Percentiles rank a stretch among this genome's conserved stretches.
These are phyloP conservation scores for Cheumatopsyche charites DNA, from an alignment of 1,140 invertebrate species.

Conservation along the genomic window DNA sequence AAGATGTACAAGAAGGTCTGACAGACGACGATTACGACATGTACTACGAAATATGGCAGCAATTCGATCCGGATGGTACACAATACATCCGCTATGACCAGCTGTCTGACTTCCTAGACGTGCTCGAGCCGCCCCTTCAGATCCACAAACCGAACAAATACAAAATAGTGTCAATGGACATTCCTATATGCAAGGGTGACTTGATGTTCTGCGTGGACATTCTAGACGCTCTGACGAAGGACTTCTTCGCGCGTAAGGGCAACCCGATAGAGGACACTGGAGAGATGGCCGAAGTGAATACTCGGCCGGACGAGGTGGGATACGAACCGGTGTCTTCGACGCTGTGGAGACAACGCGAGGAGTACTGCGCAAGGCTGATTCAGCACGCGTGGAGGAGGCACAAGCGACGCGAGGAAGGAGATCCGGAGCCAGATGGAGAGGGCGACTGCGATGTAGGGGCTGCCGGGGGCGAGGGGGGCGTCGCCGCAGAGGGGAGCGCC, in stretches of 20 bases:
- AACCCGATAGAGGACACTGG: slow-evolving; percentile 90
- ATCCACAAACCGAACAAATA: slow-evolving; percentile 99
- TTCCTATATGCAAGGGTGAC: slow-evolving; percentile 96
- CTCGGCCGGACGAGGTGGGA: slow-evolving; percentile 79
- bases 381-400: slow-evolving; percentile 93
- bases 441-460: slow-evolving; percentile 50
- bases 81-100: slow-evolving; percentile 95
- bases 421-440: slow-evolving; percentile 59
- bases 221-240: slow-evolving; percentile 91
- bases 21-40: slow-evolving; percentile 99
- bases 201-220: slow-evolving; percentile 98
- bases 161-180: slow-evolving; percentile 98
- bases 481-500: slow-evolving; percentile 78
- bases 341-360: slow-evolving; percentile 91
- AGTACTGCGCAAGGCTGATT: slow-evolving; percentile 93
- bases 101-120: slow-evolving; percentile 93
- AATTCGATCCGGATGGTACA: slow-evolving; percentile 96
- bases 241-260: slow-evolving; percentile 95
- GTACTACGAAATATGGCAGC: slow-evolving; percentile 99
- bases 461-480: slow-evolving; percentile 48
- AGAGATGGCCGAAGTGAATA: slow-evolving; percentile 79
- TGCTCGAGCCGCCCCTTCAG: slow-evolving; percentile 90
- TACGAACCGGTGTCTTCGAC: slow-evolving; percentile 94
- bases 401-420: slow-evolving; percentile 70
- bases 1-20: slow-evolving; percentile 97